A percentile compares a stretch with the other conserved stretches of the same genome.
Conservation (phyloP, 2,888 invertebrate genomes). For the Oasisia sp. region DNA sequence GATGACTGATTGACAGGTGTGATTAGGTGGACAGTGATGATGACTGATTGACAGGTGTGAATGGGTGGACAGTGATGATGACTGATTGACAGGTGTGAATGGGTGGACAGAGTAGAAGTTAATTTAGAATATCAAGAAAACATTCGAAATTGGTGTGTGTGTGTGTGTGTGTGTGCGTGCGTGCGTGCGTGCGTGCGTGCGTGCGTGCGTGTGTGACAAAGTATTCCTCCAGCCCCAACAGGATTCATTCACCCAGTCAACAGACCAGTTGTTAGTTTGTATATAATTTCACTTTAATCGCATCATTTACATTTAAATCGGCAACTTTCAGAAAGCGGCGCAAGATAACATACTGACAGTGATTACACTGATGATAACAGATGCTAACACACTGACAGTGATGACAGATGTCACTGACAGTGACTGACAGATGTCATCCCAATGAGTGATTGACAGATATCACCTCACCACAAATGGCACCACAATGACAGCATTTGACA, state of each 20-base stretch:
- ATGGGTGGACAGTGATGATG: too few relatives aligned
- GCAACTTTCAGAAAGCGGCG: neutral
- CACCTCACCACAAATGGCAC: neutral
- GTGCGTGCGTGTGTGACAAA: too few relatives aligned
- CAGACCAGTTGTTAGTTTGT: neutral
- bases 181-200: too few relatives aligned
- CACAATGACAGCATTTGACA: neutral
- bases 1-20: neutral
- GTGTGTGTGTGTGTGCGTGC: too few relatives aligned
- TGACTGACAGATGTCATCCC: neutral
- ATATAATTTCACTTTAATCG: neutral
- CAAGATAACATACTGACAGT: neutral
- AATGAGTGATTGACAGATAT: neutral
- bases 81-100: too few relatives aligned
- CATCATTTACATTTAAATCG: neutral
- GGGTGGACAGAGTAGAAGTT: too few relatives aligned
- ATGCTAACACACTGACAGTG: neutral
- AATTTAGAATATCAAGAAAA: too few relatives aligned
- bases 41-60: neutral
- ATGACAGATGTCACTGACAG: neutral
- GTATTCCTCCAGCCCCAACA: too few relatives aligned
- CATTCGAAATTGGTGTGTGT: too few relatives aligned
- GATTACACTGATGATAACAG: neutral
- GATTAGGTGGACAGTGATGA: neutral
- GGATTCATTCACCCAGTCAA: neutral